phyloP scores from a whole-genome alignment of 2,113 vertebrate genomes.

The Opisthocomus hoazin region DNA sequence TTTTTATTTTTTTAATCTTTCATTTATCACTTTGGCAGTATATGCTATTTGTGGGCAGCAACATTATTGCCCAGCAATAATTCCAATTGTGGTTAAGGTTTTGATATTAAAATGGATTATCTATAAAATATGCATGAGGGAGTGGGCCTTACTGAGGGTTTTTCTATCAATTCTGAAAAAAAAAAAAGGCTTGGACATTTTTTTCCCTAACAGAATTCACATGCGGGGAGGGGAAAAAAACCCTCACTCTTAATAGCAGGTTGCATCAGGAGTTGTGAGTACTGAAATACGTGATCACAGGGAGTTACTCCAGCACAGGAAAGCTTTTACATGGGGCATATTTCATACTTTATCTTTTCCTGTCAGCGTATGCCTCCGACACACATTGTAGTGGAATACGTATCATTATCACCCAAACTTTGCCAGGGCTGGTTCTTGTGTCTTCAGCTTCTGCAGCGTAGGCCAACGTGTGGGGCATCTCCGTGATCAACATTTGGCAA shows the following conservation, averaged over 20 bases:
- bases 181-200: neutral
- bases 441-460: neutral
- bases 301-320: neutral
- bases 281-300: neutral
- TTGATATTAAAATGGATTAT: neutral
- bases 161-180: neutral
- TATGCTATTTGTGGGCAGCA: neutral
- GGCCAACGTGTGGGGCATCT: neutral
- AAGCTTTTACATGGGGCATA: neutral
- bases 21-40: neutral
- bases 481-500: fast-evolving
- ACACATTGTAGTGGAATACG: fast-evolving
- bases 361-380: neutral
- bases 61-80: neutral
- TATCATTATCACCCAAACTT: neutral
- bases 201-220: neutral
- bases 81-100: neutral
- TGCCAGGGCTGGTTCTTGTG: neutral
- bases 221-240: neutral
- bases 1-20: neutral
- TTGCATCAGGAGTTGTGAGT: neutral
- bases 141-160: neutral
- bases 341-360: neutral
- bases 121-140: neutral
- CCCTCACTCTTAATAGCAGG: neutral